Base-by-base conservation (phyloP, 2,797 vertebrate species). In the Orestias chungarensis region DNA sequence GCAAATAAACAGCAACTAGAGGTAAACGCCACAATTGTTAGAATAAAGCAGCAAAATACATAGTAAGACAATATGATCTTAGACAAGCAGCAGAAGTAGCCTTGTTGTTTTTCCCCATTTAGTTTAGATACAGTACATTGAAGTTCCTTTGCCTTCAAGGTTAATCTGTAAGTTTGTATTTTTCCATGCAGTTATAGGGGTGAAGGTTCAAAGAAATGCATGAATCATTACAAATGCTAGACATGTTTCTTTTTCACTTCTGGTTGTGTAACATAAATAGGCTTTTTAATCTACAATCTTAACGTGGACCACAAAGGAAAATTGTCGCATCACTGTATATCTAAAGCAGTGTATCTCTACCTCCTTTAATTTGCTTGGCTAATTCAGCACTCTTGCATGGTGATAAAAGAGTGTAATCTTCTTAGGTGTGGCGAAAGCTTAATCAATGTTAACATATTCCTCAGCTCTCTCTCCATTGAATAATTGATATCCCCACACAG, bases 371-470 rank as follows among this genome's bases (percentile, higher is more conserved):
- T 93, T 90, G 90, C 83, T 87, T 69, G 87, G 79, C 80, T 93
- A 92, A 94, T 90, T 89, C 88, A 82, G 84, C 86, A 88, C 88
- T 91, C 91, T 85, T 86, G 87, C 89, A 85, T 73, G 72, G 88
- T 92, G 91, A 94, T 93, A 93, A 94, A 91, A 92, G 86, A 93
- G 91, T 91, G 90, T 92, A 93, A 94, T 94, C 92, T 91, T 92
- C 90, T 92, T 91, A 91, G 92, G 92, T 92, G 91, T 92, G 92
- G 87, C 92, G 79, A 93, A 93, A 91, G 84, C 91, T 93, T 93
- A 94, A 94, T 94, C 92, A 93, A 94, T 94, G 94, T 94, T 93
- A 94, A 93, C 90, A 94, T 93, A 94, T 95, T 94, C 94, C 91
- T 92, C 89, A 85, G 89, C 88, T 88, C 89, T 86, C 89, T 89